Evolutionary conservation across 2,888 invertebrate species (phyloP).

Genomic region (Acanthococcus lagerstroemiae): DNA sequence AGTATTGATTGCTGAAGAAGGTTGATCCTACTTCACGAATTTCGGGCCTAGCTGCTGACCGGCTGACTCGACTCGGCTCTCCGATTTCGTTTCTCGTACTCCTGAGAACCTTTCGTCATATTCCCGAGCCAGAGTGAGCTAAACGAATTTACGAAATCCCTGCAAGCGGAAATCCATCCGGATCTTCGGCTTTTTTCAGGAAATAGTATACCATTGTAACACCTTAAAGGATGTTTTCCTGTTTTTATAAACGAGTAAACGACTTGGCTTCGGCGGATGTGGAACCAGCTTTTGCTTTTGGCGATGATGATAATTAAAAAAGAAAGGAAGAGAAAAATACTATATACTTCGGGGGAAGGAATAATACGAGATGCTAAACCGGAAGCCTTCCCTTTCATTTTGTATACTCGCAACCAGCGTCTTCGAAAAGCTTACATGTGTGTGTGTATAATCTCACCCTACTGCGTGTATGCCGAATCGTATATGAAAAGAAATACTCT

Average conservation of each 20-base stretch:
- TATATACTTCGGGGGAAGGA: neutral
- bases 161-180: conserved; percentile 1
- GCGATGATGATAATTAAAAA: conserved; percentile 26
- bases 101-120: no score
- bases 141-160: no score
- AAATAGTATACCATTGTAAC: neutral
- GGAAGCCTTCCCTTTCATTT: neutral
- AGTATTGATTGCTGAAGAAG: no score
- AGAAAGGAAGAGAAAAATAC: neutral
- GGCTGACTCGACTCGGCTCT: no score
- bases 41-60: no score
- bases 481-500: no score
- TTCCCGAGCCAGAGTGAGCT: no score
- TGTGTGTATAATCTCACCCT: neutral
- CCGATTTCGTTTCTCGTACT: no score
- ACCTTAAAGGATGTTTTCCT: conserved; percentile 2
- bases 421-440: neutral
- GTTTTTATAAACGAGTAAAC: neutral
- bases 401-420: neutral
- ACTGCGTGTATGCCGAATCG: no score
- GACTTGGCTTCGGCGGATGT: neutral
- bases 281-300: conserved; percentile 21
- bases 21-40: no score
- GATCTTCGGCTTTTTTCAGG: neutral
- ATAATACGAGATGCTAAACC: neutral